Conservation (phyloP, 2,888 invertebrate species). For the Standfussiana lucernea region DNA sequence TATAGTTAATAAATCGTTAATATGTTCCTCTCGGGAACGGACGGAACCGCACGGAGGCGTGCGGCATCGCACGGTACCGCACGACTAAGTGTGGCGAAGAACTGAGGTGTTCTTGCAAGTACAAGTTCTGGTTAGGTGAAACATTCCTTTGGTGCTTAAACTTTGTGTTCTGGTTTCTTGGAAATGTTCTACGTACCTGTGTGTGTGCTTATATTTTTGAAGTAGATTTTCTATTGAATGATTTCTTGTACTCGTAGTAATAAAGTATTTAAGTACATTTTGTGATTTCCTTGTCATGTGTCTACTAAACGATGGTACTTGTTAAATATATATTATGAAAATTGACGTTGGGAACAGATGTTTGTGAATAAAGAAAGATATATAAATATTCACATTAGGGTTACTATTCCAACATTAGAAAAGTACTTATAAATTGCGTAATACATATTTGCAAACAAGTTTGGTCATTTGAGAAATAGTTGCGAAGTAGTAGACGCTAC, state of each 20-base stretch:
- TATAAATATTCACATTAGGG: not conserved
- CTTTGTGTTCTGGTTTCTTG: conserved; percentile 18
- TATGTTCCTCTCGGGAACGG: conserved; percentile 42
- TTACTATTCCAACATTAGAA: not conserved
- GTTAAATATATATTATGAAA: not conserved
- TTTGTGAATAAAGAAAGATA: not conserved
- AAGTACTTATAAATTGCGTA: not conserved
- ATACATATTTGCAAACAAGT: not conserved
- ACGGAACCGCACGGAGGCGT: not conserved
- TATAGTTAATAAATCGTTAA: conserved; percentile 60
- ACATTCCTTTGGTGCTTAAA: conserved; percentile 19
- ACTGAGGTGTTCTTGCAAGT: conserved; percentile 13
- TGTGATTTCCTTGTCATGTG: not conserved
- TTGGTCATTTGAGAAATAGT: not conserved
- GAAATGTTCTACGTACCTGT: conserved; percentile 2
- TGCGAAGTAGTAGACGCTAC: not conserved
- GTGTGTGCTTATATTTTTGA: not conserved
- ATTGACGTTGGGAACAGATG: not conserved
- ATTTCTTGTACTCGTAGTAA: not conserved
- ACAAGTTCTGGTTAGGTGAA: conserved; percentile 25
- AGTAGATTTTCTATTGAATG: not conserved
- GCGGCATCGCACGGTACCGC: not conserved
- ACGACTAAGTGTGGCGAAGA: conserved; percentile 28
- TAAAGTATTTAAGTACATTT: not conserved
- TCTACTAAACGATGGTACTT: not conserved